phyloP scores from a whole-genome alignment of 2,797 vertebrate species.

The Benthosema pterotum region DNA sequence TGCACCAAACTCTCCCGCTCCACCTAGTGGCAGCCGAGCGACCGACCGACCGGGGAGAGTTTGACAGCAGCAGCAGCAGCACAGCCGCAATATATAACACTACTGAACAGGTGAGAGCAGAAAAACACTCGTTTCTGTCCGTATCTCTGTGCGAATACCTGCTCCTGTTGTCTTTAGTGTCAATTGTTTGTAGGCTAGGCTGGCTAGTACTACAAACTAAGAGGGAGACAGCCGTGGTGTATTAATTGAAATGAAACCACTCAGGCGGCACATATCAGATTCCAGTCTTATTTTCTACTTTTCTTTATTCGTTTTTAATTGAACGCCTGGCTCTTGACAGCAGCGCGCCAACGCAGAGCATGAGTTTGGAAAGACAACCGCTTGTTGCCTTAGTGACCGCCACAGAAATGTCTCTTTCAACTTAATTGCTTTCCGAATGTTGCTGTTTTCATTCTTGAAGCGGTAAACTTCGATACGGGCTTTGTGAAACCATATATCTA shows the following conservation, averaged over 20 bases:
- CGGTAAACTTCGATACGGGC: no score
- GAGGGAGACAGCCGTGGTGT: background rate
- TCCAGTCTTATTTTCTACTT: background rate
- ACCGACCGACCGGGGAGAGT: no score
- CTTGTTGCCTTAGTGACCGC: no score
- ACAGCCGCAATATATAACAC: conserved; percentile 21
- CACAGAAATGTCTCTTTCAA: no score
- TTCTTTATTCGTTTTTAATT: background rate
- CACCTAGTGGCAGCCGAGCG: conserved; percentile 65
- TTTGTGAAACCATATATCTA: no score
- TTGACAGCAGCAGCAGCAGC: conserved; percentile 51
- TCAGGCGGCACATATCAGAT: background rate
- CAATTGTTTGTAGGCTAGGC: no score
- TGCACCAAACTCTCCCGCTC: conserved; percentile 74
- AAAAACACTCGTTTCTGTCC: background rate
- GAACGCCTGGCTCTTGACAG: no score
- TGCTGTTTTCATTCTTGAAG: no score
- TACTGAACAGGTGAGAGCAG: conserved; percentile 72
- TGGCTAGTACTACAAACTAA: no score
- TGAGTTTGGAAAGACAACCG: no score
- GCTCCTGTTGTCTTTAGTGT: background rate
- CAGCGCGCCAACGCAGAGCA: no score
- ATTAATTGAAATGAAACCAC: background rate
- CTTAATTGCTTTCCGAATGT: no score
- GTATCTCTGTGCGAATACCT: background rate